phyloP scores from a whole-genome alignment of 1,140 invertebrate genomes.

The Belonocnema kinseyi region DNA sequence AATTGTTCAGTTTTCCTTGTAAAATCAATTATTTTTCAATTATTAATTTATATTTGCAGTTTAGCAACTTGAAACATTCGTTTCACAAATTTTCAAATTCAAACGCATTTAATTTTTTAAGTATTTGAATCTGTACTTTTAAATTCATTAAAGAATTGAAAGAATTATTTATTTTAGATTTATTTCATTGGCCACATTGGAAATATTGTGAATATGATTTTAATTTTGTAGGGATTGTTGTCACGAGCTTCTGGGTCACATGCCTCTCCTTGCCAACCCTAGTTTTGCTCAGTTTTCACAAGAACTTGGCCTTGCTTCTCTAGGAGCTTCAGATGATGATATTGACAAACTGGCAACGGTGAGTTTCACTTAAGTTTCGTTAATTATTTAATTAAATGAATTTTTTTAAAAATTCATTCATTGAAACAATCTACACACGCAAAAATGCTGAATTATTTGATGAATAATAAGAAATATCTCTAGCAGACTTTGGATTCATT shows the following conservation, averaged over 20 bases:
- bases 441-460: background rate
- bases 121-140: too few relatives aligned
- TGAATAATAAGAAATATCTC: too few relatives aligned
- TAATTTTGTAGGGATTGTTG: constrained; percentile 90
- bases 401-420: background rate
- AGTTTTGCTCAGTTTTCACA: constrained; percentile 99
- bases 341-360: constrained; percentile 99
- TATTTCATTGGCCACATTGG: too few relatives aligned
- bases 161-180: too few relatives aligned
- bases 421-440: background rate
- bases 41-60: too few relatives aligned
- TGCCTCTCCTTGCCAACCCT: constrained; percentile 96
- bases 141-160: too few relatives aligned
- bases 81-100: too few relatives aligned
- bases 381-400: background rate
- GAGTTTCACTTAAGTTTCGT: background rate
- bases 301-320: constrained; percentile 96
- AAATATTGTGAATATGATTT: constrained; percentile 19
- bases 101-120: too few relatives aligned
- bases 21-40: too few relatives aligned
- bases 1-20: too few relatives aligned
- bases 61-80: too few relatives aligned
- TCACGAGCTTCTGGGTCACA: constrained; percentile 99
- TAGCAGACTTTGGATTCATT: too few relatives aligned
- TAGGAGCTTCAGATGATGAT: constrained; percentile 97